Evolutionary conservation across 2,888 invertebrate genomes (phyloP).

Genomic region (Ceraclea dissimilis): DNA sequence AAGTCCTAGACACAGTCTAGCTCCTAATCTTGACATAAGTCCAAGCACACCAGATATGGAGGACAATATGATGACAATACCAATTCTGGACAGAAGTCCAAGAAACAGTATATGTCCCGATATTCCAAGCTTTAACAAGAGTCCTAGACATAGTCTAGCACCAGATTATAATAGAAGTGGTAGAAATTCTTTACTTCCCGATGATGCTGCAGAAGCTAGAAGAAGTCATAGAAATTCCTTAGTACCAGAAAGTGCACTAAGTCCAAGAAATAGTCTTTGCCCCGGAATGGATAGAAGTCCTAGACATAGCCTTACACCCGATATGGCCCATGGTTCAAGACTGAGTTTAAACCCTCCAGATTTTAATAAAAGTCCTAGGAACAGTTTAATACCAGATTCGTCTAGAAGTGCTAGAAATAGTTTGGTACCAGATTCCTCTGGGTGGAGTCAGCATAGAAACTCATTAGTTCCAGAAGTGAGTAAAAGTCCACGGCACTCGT

Average conservation of each 20-base stretch:
- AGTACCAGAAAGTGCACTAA: conserved; percentile 50
- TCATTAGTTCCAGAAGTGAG: conserved; percentile 56
- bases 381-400: conserved; percentile 45
- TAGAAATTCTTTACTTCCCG: conserved; percentile 50
- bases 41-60: conserved; percentile 32
- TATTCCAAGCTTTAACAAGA: conserved; percentile 30
- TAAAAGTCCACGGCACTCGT: conserved; percentile 54
- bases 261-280: conserved; percentile 47
- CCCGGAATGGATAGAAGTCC: conserved; percentile 39
- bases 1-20: conserved; percentile 55
- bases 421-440: conserved; percentile 49
- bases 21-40: conserved; percentile 51
- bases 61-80: conserved; percentile 29
- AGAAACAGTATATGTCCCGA: conserved; percentile 53
- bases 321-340: conserved; percentile 47
- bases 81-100: conserved; percentile 33
- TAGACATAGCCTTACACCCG: conserved; percentile 55
- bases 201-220: conserved; percentile 51
- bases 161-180: conserved; percentile 54
- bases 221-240: conserved; percentile 57
- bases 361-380: conserved; percentile 45
- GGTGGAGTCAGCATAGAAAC: conserved; percentile 53
- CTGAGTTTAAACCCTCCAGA: conserved; percentile 52
- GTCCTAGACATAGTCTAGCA: conserved; percentile 47
- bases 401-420: conserved; percentile 55